Conservation (phyloP, 1,140 invertebrate genomes). For the Sipha flava region DNA sequence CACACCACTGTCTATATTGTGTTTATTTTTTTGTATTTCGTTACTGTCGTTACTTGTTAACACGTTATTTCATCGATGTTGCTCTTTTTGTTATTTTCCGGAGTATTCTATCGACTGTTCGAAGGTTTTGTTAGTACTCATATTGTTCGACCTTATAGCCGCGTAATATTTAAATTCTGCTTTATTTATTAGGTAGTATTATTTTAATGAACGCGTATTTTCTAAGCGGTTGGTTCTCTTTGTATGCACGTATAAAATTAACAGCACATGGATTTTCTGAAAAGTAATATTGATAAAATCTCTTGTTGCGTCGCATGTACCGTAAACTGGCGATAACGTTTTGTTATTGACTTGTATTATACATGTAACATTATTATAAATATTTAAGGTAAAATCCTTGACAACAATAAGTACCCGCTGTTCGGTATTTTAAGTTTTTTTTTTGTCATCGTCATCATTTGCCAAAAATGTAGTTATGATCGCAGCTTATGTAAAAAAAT, state of each 20-base stretch:
- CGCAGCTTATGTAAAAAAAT: not conserved
- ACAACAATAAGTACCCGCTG: not conserved
- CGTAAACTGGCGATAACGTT: not conserved
- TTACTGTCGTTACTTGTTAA: not conserved
- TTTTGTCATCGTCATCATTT: constrained; percentile 1
- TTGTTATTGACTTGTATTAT: not conserved
- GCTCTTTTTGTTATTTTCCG: not conserved
- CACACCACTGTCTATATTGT: too few relatives aligned
- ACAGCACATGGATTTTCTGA: not conserved
- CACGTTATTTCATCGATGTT: not conserved
- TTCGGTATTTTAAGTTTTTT: not conserved
- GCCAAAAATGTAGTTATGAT: not conserved
- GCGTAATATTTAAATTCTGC: not conserved
- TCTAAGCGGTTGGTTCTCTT: not conserved
- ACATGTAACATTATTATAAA: not conserved
- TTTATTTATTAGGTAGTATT: too few relatives aligned
- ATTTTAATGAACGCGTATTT: not conserved
- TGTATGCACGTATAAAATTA: not conserved
- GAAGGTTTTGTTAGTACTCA: not conserved
- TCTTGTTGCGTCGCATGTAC: not conserved
- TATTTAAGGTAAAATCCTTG: constrained; percentile 6
- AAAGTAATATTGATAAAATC: not conserved
- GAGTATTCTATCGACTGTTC: not conserved
- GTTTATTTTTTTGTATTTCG: not conserved
- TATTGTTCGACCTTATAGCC: not conserved